Evolutionary conservation across 2,888 invertebrate genomes (phyloP).

Genomic region (Leptarthrus brevirostris): DNA sequence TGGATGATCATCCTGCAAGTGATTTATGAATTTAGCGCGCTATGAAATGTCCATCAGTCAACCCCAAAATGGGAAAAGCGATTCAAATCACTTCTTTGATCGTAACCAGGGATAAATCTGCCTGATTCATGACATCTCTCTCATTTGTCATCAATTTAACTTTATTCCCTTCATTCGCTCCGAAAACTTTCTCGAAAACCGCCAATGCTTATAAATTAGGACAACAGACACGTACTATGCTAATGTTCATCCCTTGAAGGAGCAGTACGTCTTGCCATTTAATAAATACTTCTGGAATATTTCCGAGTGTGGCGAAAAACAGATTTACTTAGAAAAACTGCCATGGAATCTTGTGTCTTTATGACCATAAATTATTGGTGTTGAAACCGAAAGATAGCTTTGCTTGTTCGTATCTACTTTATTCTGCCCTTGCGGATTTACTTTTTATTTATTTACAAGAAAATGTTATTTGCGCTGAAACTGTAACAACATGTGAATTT

Average conservation of each 20-base stretch:
- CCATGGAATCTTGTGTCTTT: too few relatives aligned
- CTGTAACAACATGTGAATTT: too few relatives aligned
- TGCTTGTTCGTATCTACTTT: too few relatives aligned
- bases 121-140: conserved; percentile 52
- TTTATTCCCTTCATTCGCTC: not conserved
- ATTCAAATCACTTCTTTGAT: conserved; percentile 52
- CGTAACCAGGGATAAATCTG: conserved; percentile 49
- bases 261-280: not conserved
- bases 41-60: conserved; percentile 51
- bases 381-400: too few relatives aligned
- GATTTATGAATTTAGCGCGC: conserved; percentile 44
- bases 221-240: not conserved
- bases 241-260: not conserved
- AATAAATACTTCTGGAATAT: not conserved
- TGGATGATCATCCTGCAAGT: conserved; percentile 32
- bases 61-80: conserved; percentile 49
- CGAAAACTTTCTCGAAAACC: not conserved
- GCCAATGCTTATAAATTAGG: not conserved
- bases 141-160: conserved; percentile 52
- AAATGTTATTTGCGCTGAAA: too few relatives aligned
- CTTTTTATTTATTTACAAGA: too few relatives aligned
- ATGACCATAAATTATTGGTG: too few relatives aligned
- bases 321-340: not conserved
- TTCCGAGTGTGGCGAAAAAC: not conserved
- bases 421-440: too few relatives aligned